Percentiles rank a stretch among this genome's conserved stretches.
Evolutionary conservation across 2,888 invertebrate species (phyloP).

Genomic region (Diarsia rubi): DNA sequence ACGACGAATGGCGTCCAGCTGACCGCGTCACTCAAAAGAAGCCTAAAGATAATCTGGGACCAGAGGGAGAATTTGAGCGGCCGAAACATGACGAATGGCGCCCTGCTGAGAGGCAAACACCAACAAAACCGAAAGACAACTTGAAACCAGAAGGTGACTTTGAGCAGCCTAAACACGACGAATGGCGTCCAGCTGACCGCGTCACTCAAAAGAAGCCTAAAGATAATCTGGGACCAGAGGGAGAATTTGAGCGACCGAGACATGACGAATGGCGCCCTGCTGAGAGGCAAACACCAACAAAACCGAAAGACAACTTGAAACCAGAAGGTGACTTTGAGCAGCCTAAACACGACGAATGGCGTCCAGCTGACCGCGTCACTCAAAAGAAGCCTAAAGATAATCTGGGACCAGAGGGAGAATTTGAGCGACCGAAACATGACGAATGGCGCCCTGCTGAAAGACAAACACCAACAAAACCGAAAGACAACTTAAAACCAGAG

Average conservation of each 20-base stretch:
- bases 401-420: conserved; percentile 24
- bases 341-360: not conserved
- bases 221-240: conserved; percentile 76
- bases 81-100: too few species aligned
- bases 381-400: conserved; percentile 76
- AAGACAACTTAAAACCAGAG: conserved; percentile 90
- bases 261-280: conserved; percentile 58
- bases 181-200: conserved; percentile 76
- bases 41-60: too few species aligned
- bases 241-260: conserved; percentile 3
- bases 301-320: conserved; percentile 90
- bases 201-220: conserved; percentile 69
- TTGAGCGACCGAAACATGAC: conserved; percentile 23
- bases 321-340: conserved; percentile 89
- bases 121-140: conserved; percentile 87
- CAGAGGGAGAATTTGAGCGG: too few species aligned
- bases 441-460: conserved; percentile 60
- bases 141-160: conserved; percentile 89
- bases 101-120: too few species aligned
- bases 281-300: conserved; percentile 87
- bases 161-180: conserved; percentile 75
- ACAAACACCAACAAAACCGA: conserved; percentile 69
- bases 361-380: conserved; percentile 10
- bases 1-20: too few species aligned
- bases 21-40: too few species aligned